These are phyloP conservation scores for Ellobium chinense DNA, from an alignment of 2,888 invertebrate species.

Conservation along the genomic window DNA sequence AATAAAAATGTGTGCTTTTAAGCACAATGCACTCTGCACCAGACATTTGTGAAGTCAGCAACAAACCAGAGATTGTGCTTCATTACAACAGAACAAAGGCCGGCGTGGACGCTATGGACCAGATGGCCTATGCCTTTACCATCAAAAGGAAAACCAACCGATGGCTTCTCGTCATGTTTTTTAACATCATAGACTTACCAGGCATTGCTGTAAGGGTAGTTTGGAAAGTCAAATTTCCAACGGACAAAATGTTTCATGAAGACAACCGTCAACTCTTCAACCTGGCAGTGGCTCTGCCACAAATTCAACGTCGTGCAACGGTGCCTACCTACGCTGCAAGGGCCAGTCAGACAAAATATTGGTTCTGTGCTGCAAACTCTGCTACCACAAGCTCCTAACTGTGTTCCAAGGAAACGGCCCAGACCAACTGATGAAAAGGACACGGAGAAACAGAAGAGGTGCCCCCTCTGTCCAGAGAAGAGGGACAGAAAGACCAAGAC, in stretches of 20 bases:
- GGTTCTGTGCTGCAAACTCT: not conserved
- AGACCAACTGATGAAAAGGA: not conserved
- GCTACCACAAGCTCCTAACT: not conserved
- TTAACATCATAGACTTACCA: conserved; percentile 52
- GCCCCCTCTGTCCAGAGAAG: not conserved
- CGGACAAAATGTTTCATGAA: not conserved
- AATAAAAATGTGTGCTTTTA: not conserved
- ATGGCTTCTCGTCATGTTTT: conserved; percentile 53
- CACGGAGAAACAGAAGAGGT: not conserved
- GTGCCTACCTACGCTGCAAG: not conserved
- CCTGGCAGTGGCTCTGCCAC: conserved; percentile 1
- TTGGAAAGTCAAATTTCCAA: conserved; percentile 44
- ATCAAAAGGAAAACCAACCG: conserved; percentile 39
- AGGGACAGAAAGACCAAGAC: not conserved
- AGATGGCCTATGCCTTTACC: conserved; percentile 45
- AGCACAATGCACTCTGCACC: not conserved
- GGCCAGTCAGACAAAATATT: conserved; percentile 3
- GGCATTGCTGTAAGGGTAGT: conserved; percentile 49
- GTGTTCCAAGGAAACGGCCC: not conserved
- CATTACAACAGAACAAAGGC: conserved; percentile 49
- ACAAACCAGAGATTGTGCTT: conserved; percentile 49
- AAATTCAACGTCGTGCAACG: not conserved
- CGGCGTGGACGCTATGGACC: conserved; percentile 50
- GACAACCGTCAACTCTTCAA: conserved; percentile 15
- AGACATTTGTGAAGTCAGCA: conserved; percentile 2